Evolutionary conservation across 1,140 invertebrate species (phyloP), one percentile per base, ranked within the genome.

Genomic region (Lucilia sericata): DNA sequence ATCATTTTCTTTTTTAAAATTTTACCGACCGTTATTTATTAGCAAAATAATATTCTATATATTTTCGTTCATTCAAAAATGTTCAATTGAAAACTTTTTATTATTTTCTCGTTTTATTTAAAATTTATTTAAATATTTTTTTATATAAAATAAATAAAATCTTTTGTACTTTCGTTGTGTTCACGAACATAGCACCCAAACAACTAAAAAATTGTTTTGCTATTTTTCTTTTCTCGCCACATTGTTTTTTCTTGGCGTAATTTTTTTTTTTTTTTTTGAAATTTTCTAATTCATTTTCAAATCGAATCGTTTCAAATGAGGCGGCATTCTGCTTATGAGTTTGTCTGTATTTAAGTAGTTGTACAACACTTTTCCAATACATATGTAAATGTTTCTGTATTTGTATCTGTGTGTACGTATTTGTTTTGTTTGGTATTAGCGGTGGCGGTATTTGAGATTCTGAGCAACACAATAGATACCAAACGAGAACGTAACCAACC

Each of bases 141-240:
- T 30, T 30, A 30, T 30, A 30, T 30, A 2, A 30, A 30, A 30
- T 30, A 30, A 30, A 30, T 30, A 30, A 8, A 42, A 42, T 42
- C 42, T 42, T 42, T 60, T 60, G 55, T n/a, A 78, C 75, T 80
- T 80, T 51, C 76, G 74, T 76, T 42, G 76, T 49, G 76, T 49
- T 80, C 76, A 80, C 76, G 76, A 47, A 49, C 19, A 80, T 49
- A 19, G 76, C 76, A 49, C 76, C 47, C 76, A 80, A 80, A 80
- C 76, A 80, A 80, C 76, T 80, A 42, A 80, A 80, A 49, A 49
- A 51, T 51, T 80, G 19, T 80, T 80, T 80, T 80, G 36, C 76
- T 80, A 80, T 80, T 80, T 80, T 80, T 80, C 42, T 49, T 80
- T 80, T 80, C 76, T 80, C 76, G 42, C 76, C 76, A 49, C 76